phyloP scores from a whole-genome alignment of 2,797 vertebrate species.

The Smutsia temminckii region DNA sequence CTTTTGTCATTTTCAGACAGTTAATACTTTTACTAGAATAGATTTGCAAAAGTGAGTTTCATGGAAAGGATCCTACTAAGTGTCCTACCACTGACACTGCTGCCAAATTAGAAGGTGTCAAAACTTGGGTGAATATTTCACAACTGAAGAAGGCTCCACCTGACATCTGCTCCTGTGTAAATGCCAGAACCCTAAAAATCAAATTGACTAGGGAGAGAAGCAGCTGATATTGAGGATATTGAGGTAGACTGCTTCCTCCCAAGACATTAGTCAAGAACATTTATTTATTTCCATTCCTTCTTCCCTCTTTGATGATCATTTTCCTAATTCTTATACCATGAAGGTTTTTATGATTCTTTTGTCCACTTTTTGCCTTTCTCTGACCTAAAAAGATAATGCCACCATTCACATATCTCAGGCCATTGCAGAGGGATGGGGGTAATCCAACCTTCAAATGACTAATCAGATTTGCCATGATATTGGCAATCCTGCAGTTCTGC shows the following conservation, averaged over 20 bases:
- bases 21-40: neutral
- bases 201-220: neutral
- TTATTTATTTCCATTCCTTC: neutral
- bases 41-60: neutral
- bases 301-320: too few species aligned
- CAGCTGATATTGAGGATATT: neutral
- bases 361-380: too few species aligned
- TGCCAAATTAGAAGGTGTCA: neutral
- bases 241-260: neutral
- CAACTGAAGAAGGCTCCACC: neutral
- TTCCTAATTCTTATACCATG: too few species aligned
- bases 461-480: too few species aligned
- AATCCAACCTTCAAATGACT: too few species aligned
- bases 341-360: too few species aligned
- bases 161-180: neutral
- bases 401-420: too few species aligned
- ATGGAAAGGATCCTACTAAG: neutral
- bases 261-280: neutral
- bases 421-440: too few species aligned
- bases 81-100: neutral
- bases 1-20: neutral
- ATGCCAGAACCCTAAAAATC: neutral
- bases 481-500: too few species aligned
- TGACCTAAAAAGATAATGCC: too few species aligned
- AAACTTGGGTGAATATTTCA: neutral